Percentiles rank a stretch among this genome's conserved stretches.
Conservation (phyloP, 2,797 vertebrate species). For the Sebastiscus tertius region DNA sequence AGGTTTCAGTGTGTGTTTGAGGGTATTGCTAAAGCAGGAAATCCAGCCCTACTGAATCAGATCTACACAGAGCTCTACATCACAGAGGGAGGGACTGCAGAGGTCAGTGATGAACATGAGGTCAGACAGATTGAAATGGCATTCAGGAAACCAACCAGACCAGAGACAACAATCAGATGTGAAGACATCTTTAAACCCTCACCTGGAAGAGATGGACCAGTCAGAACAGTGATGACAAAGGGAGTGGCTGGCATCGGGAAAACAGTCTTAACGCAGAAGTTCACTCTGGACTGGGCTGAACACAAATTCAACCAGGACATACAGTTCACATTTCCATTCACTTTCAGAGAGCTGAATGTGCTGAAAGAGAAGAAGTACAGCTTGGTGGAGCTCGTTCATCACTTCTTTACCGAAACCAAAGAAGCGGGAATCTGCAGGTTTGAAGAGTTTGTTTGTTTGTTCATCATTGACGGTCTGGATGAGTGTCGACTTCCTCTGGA, state of each 20-base stretch:
- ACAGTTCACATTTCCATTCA: constrained; percentile 37
- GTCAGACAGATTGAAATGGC: constrained; percentile 36
- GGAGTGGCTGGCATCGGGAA: constrained; percentile 36
- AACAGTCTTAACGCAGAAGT: constrained; percentile 41
- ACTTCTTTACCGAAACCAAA: constrained; percentile 31
- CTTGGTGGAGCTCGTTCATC: constrained; percentile 31
- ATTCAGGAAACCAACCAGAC: background rate
- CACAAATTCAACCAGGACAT: constrained; percentile 4
- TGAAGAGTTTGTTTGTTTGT: constrained; percentile 15
- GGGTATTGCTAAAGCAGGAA: background rate
- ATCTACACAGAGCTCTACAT: constrained; percentile 29
- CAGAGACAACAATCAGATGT: background rate
- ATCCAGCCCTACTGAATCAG: background rate
- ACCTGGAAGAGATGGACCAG: background rate
- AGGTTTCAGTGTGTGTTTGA: constrained; percentile 32
- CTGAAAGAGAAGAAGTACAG: background rate
- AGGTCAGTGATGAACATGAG: constrained; percentile 38
- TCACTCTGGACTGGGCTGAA: constrained; percentile 50
- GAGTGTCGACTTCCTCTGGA: constrained; percentile 31
- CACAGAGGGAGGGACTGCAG: constrained; percentile 6
- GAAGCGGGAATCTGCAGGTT: background rate
- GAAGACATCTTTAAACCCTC: constrained; percentile 18
- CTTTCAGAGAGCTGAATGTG: constrained; percentile 38
- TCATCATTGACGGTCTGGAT: constrained; percentile 43
- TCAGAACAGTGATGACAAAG: constrained; percentile 17